Percentiles rank a stretch among this genome's conserved stretches.
Conservation (phyloP, 2,113 vertebrate genomes). For the Copsychus sechellarum region DNA sequence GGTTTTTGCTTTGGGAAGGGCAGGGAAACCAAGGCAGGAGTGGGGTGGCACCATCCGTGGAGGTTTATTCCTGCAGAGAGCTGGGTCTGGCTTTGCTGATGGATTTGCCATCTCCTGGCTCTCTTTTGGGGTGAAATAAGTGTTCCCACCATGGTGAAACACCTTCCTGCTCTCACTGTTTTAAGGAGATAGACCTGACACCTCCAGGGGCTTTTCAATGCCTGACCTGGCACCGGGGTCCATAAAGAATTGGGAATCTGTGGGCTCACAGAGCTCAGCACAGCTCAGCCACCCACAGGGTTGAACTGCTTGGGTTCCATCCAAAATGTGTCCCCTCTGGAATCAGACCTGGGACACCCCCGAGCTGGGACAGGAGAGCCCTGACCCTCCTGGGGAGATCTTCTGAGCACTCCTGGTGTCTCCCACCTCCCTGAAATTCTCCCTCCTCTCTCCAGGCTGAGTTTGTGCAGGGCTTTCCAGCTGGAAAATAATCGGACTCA, state of each 20-base stretch:
- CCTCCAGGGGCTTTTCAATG: not conserved
- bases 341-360: too few relatives aligned
- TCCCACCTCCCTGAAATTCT: not conserved
- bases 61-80: not conserved
- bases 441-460: not conserved
- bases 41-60: rapidly evolving
- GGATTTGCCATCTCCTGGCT: rapidly evolving
- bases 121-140: not conserved
- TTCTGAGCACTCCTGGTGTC: rapidly evolving
- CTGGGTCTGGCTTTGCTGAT: rapidly evolving
- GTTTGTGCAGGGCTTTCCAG: not conserved
- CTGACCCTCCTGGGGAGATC: not conserved
- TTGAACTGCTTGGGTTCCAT: rapidly evolving
- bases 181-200: not conserved
- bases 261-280: not conserved
- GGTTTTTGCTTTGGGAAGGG: not conserved
- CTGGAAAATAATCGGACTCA: rapidly evolving
- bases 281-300: rapidly evolving
- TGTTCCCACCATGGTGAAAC: not conserved
- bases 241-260: not conserved
- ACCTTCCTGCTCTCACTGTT: rapidly evolving
- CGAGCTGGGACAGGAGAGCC: rapidly evolving
- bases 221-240: not conserved
- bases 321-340: rapidly evolving
- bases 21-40: not conserved